Evolutionary conservation across 2,113 vertebrate genomes (phyloP).

Genomic region (Camelus dromedarius): DNA sequence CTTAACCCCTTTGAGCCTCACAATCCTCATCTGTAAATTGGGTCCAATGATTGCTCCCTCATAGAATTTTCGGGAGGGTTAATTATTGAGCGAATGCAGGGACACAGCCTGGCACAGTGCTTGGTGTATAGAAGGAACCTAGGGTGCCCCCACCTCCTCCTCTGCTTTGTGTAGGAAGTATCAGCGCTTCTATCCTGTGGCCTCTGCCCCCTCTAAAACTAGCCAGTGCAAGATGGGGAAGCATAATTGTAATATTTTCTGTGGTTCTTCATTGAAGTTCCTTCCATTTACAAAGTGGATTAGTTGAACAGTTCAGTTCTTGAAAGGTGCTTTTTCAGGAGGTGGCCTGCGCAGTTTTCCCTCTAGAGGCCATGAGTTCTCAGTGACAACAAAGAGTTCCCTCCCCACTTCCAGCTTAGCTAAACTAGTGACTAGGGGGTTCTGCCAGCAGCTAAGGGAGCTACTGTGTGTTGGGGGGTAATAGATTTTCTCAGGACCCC

Average conservation of each 20-base stretch:
- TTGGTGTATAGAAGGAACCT: background rate
- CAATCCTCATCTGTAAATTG: background rate
- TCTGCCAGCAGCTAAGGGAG: background rate
- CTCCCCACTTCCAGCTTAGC: background rate
- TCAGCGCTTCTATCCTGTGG: background rate
- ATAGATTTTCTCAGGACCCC: background rate
- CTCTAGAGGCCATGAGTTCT: background rate
- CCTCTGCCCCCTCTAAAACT: background rate
- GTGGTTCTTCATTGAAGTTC: background rate
- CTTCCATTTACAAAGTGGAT: background rate
- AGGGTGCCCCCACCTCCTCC: background rate
- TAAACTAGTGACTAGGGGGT: background rate
- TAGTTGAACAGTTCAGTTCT: background rate
- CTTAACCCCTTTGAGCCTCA: background rate
- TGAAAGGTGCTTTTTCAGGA: background rate
- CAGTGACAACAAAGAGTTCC: background rate
- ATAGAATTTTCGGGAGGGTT: background rate
- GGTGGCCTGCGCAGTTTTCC: background rate
- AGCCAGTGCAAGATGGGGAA: background rate
- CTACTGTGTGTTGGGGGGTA: background rate
- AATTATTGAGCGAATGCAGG: background rate
- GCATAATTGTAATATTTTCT: background rate
- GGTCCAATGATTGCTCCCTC: background rate
- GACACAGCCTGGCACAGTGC: background rate
- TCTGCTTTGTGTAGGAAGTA: background rate